Conservation (phyloP, 2,888 invertebrate genomes). For the Acrobeloides nanus region DNA sequence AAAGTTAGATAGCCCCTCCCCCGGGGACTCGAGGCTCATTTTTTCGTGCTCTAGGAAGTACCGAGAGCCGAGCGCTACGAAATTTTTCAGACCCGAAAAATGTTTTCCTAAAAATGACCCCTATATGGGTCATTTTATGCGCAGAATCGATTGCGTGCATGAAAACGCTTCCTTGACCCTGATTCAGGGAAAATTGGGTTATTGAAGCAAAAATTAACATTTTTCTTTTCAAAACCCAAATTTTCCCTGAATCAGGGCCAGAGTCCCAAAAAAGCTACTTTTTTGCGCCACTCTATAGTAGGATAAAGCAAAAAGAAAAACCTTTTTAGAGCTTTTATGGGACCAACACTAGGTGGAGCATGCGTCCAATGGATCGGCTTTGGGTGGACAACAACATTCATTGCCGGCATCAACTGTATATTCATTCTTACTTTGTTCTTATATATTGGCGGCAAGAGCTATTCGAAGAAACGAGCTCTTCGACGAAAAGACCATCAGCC, state of each 20-base stretch:
- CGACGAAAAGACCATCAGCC: too few species aligned
- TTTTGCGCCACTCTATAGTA: background rate
- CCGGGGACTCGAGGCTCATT: too few species aligned
- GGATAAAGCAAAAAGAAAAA: too few species aligned
- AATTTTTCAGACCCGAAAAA: too few species aligned
- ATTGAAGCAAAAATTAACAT: background rate
- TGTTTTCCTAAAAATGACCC: too few species aligned
- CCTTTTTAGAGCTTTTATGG: slow-evolving; percentile 45
- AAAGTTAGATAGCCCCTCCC: background rate
- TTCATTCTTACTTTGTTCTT: slow-evolving; percentile 6
- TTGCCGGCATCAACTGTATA: slow-evolving; percentile 27
- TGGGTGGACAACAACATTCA: slow-evolving; percentile 52
- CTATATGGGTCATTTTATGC: too few species aligned
- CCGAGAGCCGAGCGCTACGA: too few species aligned
- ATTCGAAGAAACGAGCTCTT: background rate
- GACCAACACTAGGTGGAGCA: slow-evolving; percentile 51
- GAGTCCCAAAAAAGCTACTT: too few species aligned
- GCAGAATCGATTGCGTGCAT: too few species aligned
- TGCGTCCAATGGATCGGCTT: slow-evolving; percentile 52
- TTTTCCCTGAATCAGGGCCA: too few species aligned
- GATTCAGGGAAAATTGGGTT: background rate
- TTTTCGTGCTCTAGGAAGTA: too few species aligned
- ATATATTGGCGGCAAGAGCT: slow-evolving; percentile 7
- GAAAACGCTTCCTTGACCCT: too few species aligned
- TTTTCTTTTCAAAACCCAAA: background rate